A percentile compares a stretch with the other conserved stretches of the same genome.
These are phyloP conservation scores for Scaptomyza reducta DNA, from an alignment of 2,888 invertebrate genomes.

Conservation along the genomic window DNA sequence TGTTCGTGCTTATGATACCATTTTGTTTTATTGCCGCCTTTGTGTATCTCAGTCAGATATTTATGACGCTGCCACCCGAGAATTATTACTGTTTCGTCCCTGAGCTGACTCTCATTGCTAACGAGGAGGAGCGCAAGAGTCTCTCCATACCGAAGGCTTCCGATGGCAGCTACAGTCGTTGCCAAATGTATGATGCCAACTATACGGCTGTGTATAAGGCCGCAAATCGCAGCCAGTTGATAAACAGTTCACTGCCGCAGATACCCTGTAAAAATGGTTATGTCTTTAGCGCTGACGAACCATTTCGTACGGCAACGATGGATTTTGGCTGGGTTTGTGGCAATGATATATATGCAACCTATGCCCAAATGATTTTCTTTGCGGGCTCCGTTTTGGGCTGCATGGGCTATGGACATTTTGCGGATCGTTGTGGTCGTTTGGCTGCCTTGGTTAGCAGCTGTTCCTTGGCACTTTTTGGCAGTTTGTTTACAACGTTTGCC, in stretches of 20 bases:
- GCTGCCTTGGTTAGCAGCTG: slow-evolving; percentile 91
- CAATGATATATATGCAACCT: slow-evolving; percentile 88
- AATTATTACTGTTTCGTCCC: slow-evolving; percentile 92
- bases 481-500: slow-evolving; percentile 89
- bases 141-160: slow-evolving; percentile 88
- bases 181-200: slow-evolving; percentile 91
- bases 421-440: slow-evolving; percentile 92
- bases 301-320: slow-evolving; percentile 92
- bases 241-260: slow-evolving; percentile 86
- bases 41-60: slow-evolving; percentile 94
- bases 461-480: slow-evolving; percentile 88
- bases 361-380: slow-evolving; percentile 93
- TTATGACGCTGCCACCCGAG: slow-evolving; percentile 91
- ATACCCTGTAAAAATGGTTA: slow-evolving; percentile 89
- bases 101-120: slow-evolving; percentile 88
- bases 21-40: slow-evolving; percentile 94
- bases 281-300: slow-evolving; percentile 91
- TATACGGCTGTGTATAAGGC: slow-evolving; percentile 86
- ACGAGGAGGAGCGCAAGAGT: slow-evolving; percentile 87
- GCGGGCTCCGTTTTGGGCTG: slow-evolving; percentile 94
- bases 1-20: slow-evolving; percentile 93
- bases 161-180: slow-evolving; percentile 87
- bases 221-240: slow-evolving; percentile 86
- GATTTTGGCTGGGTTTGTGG: slow-evolving; percentile 95
- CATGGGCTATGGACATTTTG: slow-evolving; percentile 92